Conservation (phyloP, 2,888 invertebrate genomes). For the Drosophila longiperda region DNA sequence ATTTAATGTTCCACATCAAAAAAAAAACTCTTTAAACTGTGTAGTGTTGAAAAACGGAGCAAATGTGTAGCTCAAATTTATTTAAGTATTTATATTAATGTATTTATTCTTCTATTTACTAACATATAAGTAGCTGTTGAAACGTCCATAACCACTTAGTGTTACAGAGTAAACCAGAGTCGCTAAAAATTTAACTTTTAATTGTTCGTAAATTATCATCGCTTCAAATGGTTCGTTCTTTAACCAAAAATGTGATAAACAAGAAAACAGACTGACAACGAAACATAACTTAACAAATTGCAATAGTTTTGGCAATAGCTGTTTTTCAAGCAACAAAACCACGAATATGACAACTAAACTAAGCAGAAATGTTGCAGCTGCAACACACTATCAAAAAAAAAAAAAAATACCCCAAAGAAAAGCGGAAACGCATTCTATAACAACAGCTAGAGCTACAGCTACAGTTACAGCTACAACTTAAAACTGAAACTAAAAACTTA, state of each 20-base stretch:
- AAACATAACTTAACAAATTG: slow-evolving; percentile 2
- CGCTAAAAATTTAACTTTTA: slow-evolving; percentile 24
- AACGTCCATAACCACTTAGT: slow-evolving; percentile 37
- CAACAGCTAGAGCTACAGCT: slow-evolving; percentile 21
- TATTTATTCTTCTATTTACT: slow-evolving; percentile 34
- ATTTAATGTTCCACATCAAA: slow-evolving; percentile 10
- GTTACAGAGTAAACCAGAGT: slow-evolving; percentile 16
- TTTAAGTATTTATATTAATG: background rate
- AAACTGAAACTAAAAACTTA: slow-evolving; percentile 60
- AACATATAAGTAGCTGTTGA: slow-evolving; percentile 41
- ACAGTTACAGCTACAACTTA: slow-evolving; percentile 27
- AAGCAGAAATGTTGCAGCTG: slow-evolving; percentile 53
- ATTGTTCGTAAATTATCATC: background rate
- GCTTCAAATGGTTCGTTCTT: background rate
- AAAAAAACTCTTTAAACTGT: slow-evolving; percentile 26
- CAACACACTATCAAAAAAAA: slow-evolving; percentile 3
- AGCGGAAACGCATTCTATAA: slow-evolving; percentile 31
- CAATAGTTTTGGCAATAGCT: slow-evolving; percentile 31
- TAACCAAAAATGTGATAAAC: slow-evolving; percentile 1
- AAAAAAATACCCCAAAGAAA: background rate
- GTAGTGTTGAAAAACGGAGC: slow-evolving; percentile 41
- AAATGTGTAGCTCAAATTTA: slow-evolving; percentile 24
- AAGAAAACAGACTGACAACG: slow-evolving; percentile 9
- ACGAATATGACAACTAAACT: slow-evolving; percentile 53
- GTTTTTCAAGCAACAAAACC: slow-evolving; percentile 48